Conservation (phyloP, 2,888 invertebrate species). For the Horisme vitalbata region DNA sequence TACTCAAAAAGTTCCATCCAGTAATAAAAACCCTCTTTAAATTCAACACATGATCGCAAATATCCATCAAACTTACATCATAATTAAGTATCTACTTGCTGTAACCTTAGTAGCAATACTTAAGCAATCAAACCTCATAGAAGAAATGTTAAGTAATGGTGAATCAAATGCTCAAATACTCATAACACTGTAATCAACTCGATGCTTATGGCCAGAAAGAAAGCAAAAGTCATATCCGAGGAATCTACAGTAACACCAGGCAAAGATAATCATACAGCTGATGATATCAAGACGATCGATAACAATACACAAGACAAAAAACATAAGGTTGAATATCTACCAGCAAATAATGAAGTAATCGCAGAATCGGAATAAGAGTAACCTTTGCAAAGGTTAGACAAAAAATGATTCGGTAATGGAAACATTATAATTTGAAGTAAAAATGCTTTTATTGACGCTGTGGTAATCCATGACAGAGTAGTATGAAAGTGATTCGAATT, state of each 20-base stretch:
- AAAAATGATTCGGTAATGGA: conserved; percentile 44
- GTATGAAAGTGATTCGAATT: conserved; percentile 47
- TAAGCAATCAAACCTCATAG: conserved; percentile 20
- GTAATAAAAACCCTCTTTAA: too few species aligned
- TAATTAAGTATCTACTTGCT: conserved; percentile 1
- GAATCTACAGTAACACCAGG: conserved; percentile 17
- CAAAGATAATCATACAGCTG: conserved; percentile 5
- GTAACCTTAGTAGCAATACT: conserved; percentile 4
- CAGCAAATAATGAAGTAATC: conserved; percentile 23
- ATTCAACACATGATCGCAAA: neutral
- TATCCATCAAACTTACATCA: conserved; percentile 10
- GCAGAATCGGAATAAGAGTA: conserved; percentile 38
- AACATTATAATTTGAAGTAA: conserved; percentile 40
- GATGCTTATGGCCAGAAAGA: conserved; percentile 28
- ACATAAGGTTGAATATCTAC: conserved; percentile 13
- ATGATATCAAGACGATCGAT: neutral
- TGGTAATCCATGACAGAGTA: conserved; percentile 39
- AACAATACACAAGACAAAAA: conserved; percentile 9
- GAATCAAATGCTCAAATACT: conserved; percentile 25
- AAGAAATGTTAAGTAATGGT: conserved; percentile 32
- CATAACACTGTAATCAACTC: conserved; percentile 24
- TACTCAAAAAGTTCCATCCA: too few species aligned
- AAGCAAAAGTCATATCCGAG: conserved; percentile 28
- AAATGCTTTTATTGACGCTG: conserved; percentile 41
- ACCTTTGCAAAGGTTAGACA: conserved; percentile 60